Conservation (phyloP, 2,113 vertebrate species). For the Aptenodytes patagonicus region DNA sequence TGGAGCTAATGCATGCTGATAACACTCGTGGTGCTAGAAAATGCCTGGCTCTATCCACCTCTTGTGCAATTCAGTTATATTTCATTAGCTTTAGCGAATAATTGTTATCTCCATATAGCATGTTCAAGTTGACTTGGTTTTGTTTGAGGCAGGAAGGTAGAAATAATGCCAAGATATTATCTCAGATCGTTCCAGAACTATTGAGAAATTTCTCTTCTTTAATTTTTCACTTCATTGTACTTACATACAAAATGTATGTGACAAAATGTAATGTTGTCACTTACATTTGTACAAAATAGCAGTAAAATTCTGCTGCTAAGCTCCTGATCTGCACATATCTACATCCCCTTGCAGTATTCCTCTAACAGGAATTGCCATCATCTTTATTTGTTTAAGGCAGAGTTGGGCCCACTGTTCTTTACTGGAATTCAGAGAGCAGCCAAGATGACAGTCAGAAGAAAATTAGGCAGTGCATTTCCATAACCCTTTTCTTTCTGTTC, state of each 20-base stretch:
- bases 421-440: not conserved
- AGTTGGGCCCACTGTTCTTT: not conserved
- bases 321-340: not conserved
- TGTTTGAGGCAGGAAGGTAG: not conserved
- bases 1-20: not conserved
- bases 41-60: not conserved
- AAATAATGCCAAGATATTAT: not conserved
- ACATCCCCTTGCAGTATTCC: not conserved
- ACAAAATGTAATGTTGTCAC: not conserved
- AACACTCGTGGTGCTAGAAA: not conserved
- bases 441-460: not conserved
- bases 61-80: not conserved
- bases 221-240: not conserved
- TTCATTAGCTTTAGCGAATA: not conserved
- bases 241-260: not conserved
- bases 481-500: not conserved
- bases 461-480: not conserved
- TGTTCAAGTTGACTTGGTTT: not conserved
- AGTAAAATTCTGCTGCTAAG: not conserved
- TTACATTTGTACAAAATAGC: not conserved
- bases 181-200: not conserved
- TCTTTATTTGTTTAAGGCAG: not conserved
- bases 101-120: not conserved
- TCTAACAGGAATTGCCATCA: not conserved
- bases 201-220: not conserved